Percentiles rank a stretch among this genome's conserved stretches.
Conservation (phyloP, 2,113 vertebrate species). For the Bombycilla garrulus region DNA sequence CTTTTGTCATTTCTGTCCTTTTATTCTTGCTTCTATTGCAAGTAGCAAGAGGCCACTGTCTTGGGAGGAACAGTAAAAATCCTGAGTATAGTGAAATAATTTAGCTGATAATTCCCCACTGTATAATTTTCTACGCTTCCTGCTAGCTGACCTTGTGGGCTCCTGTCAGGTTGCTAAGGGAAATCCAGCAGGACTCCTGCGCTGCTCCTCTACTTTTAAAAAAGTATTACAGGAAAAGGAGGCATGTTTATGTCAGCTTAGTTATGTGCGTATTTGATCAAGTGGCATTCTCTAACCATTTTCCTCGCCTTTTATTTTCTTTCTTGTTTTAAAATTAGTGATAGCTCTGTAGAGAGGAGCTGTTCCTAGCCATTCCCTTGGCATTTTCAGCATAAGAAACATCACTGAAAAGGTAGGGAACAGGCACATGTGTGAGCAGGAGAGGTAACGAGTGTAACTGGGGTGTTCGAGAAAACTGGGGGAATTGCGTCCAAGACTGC, state of each 20-base stretch:
- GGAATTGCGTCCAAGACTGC: background rate
- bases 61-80: constrained; percentile 81
- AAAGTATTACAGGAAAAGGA: constrained; percentile 69
- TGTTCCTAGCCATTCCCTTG: constrained; percentile 35
- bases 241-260: constrained; percentile 70
- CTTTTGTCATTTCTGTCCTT: constrained; percentile 76
- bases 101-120: constrained; percentile 84
- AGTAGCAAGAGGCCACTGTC: constrained; percentile 77
- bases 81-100: constrained; percentile 84
- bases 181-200: constrained; percentile 79
- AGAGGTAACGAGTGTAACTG: background rate
- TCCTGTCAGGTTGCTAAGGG: constrained; percentile 83
- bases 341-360: constrained; percentile 10
- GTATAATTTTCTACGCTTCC: constrained; percentile 83
- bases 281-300: constrained; percentile 8
- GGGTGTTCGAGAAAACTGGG: background rate
- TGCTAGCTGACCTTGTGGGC: constrained; percentile 85
- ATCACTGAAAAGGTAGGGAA: constrained; percentile 13
- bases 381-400: constrained; percentile 38
- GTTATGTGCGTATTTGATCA: constrained; percentile 64
- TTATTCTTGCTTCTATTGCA: constrained; percentile 74
- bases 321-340: background rate
- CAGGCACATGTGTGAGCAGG: background rate
- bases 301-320: background rate
- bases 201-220: constrained; percentile 74